phyloP scores from a whole-genome alignment of 2,888 invertebrate genomes.

The Noctua pronuba region DNA sequence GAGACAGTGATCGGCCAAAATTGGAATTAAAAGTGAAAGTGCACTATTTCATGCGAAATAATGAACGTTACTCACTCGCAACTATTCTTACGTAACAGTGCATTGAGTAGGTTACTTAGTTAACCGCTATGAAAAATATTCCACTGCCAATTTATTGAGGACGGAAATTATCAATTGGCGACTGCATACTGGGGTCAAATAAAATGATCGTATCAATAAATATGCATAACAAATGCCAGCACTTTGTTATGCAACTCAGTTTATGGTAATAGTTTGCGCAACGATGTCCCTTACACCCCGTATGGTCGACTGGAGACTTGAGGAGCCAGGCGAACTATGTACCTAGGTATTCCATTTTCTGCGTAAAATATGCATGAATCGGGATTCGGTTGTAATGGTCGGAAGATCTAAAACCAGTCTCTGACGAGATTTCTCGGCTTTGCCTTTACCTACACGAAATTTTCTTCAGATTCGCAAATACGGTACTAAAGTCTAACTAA shows the following conservation, averaged over 20 bases:
- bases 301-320: background rate
- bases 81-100: background rate
- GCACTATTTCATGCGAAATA: background rate
- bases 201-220: background rate
- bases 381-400: background rate
- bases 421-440: background rate
- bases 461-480: background rate
- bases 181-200: slow-evolving; percentile 2
- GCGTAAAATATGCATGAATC: background rate
- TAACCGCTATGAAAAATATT: background rate
- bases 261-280: too few species aligned
- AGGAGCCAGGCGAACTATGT: background rate
- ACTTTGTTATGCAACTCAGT: background rate
- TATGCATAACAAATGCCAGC: background rate
- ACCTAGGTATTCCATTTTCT: background rate
- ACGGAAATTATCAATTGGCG: background rate
- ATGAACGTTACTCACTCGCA: background rate
- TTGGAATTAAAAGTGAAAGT: background rate
- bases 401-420: background rate
- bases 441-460: background rate
- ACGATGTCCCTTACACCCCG: background rate
- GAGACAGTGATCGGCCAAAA: too few species aligned
- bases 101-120: background rate
- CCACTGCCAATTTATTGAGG: background rate
- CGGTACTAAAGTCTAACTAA: background rate